phyloP scores from a whole-genome alignment of 2,113 vertebrate species.

The Hyaena hyaena region DNA sequence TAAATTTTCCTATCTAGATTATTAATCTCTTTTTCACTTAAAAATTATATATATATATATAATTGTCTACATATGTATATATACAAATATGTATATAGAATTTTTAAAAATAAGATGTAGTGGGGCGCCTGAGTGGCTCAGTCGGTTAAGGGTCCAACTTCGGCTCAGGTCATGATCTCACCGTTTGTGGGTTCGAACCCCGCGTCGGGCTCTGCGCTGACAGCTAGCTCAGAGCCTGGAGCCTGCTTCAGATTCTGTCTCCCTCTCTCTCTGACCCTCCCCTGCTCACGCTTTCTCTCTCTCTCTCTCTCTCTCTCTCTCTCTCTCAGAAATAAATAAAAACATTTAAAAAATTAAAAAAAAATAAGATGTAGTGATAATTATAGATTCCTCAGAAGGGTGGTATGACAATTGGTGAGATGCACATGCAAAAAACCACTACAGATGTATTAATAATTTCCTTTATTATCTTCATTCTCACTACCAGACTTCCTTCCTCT shows the following conservation, averaged over 20 bases:
- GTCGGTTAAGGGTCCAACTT: too few species aligned
- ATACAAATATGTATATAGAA: not conserved
- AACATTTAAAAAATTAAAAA: too few species aligned
- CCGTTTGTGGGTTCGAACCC: too few species aligned
- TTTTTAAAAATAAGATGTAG: not conserved
- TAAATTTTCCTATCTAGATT: not conserved
- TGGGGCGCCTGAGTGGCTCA: too few species aligned
- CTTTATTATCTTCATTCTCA: not conserved
- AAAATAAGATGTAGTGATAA: not conserved
- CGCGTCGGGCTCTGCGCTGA: too few species aligned
- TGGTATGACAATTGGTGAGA: not conserved
- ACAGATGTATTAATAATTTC: not conserved
- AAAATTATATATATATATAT: not conserved
- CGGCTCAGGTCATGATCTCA: too few species aligned
- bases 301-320: too few species aligned
- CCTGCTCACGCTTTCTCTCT: too few species aligned
- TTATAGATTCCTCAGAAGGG: not conserved
- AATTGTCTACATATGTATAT: not conserved
- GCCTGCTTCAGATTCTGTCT: too few species aligned
- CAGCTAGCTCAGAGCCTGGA: too few species aligned
- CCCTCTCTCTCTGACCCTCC: too few species aligned
- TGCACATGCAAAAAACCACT: not conserved
- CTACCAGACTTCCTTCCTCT: not conserved
- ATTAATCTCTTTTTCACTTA: not conserved
- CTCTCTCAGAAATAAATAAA: too few species aligned